phyloP scores from a whole-genome alignment of 2,888 invertebrate genomes.

The Heterodera filipjevi region DNA sequence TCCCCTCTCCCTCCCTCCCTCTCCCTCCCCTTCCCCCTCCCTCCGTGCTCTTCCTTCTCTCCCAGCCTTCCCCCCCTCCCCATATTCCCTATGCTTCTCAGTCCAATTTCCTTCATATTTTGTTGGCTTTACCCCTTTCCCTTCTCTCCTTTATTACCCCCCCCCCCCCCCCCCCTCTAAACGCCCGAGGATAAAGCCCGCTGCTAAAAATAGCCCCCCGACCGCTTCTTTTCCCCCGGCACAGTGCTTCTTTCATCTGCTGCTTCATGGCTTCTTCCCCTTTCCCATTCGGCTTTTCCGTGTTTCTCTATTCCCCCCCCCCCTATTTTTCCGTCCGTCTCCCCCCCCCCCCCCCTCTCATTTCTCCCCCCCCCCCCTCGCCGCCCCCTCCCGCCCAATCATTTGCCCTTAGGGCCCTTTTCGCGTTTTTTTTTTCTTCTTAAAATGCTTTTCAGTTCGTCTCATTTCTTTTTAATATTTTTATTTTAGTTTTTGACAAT shows the following conservation, averaged over 20 bases:
- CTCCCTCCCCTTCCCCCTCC: too few species aligned
- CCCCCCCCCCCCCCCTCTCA: background rate
- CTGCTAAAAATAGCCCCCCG: background rate
- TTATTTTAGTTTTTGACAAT: background rate
- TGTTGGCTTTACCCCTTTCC: too few species aligned
- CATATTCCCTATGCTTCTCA: background rate
- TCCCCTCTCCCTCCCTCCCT: background rate
- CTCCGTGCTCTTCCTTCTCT: too few species aligned
- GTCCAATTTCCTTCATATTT: background rate
- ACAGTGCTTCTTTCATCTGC: background rate
- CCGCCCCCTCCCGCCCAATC: background rate
- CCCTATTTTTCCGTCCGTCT: background rate
- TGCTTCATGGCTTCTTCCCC: background rate
- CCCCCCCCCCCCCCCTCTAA: too few species aligned
- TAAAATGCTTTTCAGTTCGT: background rate
- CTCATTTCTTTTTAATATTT: background rate
- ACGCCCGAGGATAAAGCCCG: background rate
- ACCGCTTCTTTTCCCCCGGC: too few species aligned
- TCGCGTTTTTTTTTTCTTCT: too few species aligned
- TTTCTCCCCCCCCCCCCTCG: background rate
- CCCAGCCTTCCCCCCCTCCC: too few species aligned
- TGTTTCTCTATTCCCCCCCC: background rate
- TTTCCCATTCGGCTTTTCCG: background rate
- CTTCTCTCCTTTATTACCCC: too few species aligned
- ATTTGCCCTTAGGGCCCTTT: too few species aligned